Conservation (phyloP, 2,888 invertebrate genomes). For the Erebia aethiops region DNA sequence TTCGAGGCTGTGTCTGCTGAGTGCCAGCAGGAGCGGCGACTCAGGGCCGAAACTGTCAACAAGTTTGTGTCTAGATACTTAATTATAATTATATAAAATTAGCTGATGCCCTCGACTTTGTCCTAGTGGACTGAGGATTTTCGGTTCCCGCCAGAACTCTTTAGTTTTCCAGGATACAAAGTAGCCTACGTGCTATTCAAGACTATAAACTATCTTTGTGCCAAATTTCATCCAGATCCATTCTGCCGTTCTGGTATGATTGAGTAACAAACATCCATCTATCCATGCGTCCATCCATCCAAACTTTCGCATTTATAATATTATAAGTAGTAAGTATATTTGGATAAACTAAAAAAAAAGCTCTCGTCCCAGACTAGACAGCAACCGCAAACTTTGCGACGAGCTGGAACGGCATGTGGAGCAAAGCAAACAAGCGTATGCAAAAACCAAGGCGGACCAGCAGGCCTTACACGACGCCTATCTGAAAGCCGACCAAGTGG, state of each 20-base stretch:
- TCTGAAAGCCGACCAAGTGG: conserved; percentile 49
- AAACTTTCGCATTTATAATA: no score
- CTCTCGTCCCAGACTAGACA: conserved; percentile 45
- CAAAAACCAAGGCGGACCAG: conserved; percentile 59
- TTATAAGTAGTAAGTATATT: not conserved
- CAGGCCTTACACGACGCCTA: conserved; percentile 57
- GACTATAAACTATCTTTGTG: no score
- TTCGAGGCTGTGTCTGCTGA: conserved; percentile 65
- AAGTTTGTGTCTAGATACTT: conserved; percentile 49
- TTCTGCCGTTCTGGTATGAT: no score
- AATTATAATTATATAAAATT: not conserved
- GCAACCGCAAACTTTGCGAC: conserved; percentile 63
- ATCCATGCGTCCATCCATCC: no score
- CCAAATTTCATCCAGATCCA: no score
- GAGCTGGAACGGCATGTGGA: conserved; percentile 59
- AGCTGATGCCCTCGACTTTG: not conserved
- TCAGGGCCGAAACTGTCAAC: conserved; percentile 67
- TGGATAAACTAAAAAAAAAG: no score
- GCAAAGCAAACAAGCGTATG: conserved; percentile 46
- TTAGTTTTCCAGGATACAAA: no score
- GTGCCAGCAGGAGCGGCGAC: conserved; percentile 66
- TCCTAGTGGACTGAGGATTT: not conserved
- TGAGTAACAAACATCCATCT: no score
- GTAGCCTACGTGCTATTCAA: no score
- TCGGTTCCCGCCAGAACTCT: not conserved